A percentile compares a stretch with the other conserved stretches of the same genome.
Conservation (phyloP, 2,113 vertebrate species). For the Salvelinus fontinalis region DNA sequence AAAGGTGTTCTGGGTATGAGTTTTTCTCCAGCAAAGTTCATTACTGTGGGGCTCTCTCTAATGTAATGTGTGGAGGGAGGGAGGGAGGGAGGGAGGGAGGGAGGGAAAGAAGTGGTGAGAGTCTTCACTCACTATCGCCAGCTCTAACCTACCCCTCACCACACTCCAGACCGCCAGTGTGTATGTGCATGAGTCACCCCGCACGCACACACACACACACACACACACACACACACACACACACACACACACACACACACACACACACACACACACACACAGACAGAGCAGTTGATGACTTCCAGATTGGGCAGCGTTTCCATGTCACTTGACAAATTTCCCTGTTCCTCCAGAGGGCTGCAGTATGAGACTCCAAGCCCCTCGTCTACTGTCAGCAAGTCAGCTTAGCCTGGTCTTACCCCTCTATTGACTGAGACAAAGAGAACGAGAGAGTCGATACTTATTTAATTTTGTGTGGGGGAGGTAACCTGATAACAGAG, state of each 20-base stretch:
- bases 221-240: neutral
- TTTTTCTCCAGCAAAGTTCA: slow-evolving; percentile 17
- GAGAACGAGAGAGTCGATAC: slow-evolving; percentile 6
- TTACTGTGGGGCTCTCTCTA: neutral
- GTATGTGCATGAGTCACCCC: neutral
- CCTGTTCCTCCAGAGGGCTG: slow-evolving; percentile 16
- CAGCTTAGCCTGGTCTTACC: slow-evolving; percentile 4
- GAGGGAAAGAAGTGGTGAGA: slow-evolving; percentile 34
- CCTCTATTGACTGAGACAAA: slow-evolving; percentile 16
- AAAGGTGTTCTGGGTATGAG: slow-evolving; percentile 9
- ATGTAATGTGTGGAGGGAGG: neutral
- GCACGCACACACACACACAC: neutral
- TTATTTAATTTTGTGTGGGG: neutral
- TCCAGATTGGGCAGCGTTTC: slow-evolving; percentile 53
- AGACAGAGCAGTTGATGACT: slow-evolving; percentile 49
- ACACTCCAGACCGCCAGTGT: neutral
- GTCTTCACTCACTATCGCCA: slow-evolving; percentile 31
- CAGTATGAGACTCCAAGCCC: neutral
- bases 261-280: neutral
- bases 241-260: neutral
- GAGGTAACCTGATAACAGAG: slow-evolving; percentile 12
- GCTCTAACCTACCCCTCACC: slow-evolving; percentile 37
- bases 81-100: neutral
- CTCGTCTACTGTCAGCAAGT: neutral
- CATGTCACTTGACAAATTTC: slow-evolving; percentile 40